These are phyloP conservation scores for Apis dorsata DNA, from an alignment of 1,140 invertebrate species.

Conservation along the genomic window DNA sequence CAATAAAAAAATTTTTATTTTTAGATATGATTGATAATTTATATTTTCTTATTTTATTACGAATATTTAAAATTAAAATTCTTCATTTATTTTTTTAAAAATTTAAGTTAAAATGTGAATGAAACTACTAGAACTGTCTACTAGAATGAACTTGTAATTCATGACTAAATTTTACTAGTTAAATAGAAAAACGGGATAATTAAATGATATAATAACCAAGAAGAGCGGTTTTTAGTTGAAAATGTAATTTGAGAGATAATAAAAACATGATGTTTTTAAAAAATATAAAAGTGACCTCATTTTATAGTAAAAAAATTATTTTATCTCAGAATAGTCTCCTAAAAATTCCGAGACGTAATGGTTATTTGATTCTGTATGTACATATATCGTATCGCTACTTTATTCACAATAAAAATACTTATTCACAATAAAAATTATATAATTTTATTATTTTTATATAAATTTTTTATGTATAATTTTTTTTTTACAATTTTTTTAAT, in stretches of 20 bases:
- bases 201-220: not conserved
- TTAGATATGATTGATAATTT: too few relatives aligned
- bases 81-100: too few relatives aligned
- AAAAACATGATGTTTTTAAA: conserved; percentile 26
- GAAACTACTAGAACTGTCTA: not conserved
- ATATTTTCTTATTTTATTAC: too few relatives aligned
- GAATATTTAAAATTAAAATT: too few relatives aligned
- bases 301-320: conserved; percentile 72
- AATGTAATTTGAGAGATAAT: not conserved
- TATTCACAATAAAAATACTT: conserved; percentile 50
- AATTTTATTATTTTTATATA: not conserved
- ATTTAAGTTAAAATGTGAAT: not conserved
- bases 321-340: conserved; percentile 69
- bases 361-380: conserved; percentile 81
- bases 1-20: not conserved
- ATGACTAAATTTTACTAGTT: conserved; percentile 4
- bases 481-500: not conserved
- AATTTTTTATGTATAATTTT: not conserved
- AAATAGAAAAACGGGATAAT: not conserved
- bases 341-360: conserved; percentile 75
- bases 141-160: not conserved
- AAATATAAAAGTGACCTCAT: conserved; percentile 70
- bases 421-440: conserved; percentile 52
- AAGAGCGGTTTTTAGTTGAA: conserved; percentile 4
- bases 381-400: conserved; percentile 36